Base-by-base conservation (phyloP, 2,113 vertebrate species). In the Astur gentilis region DNA sequence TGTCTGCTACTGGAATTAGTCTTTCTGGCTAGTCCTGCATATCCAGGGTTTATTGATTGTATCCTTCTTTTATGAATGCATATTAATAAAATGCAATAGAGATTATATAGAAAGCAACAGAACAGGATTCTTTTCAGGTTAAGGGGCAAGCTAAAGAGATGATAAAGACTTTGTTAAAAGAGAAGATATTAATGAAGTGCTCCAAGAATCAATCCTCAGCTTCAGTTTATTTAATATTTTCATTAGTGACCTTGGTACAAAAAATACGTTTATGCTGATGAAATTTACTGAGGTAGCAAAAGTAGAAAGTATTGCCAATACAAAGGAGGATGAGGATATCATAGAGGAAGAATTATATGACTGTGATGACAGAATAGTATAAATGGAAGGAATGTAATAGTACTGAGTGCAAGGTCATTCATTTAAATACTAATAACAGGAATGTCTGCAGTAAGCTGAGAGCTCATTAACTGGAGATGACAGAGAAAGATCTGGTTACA, bases 381-480 rank as follows among this genome's bases (percentile, higher is more conserved):
- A 97, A 96, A 93, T 97, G 92, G 90, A 90, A 95, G 19, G 38
- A 96, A 93, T 80, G 36, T 96, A 96, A 92, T 90, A 90, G 81
- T 91, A 64, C 57, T 78, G 91, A 95, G 85, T 83, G 71, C 83
- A 90, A 93, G 79, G 83, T 93, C 95, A 96, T 97, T 95, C 90
- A 96, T 96, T 97, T 96, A 96, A 96, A 96, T 92, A 96, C 88
- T 96, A 96, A 96, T 96, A 96, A 90, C 88, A 80, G 70, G 67
- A 88, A 92, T 90, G 95, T 97, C 97, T 95, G 90, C 95, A 55
- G 85, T 83, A 94, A 95, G 96, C 66, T 92, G 95, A 90, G 79
- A 94, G 73, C 90, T 97, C 93, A 96, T 97, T 97, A 95, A 94
- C 62, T 95, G 83, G 32, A 86, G 36, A 80, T 97, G 97, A 95